A percentile compares a stretch with the other conserved stretches of the same genome.
Conservation (phyloP, 2,113 vertebrate species). For the Cygnus atratus region DNA sequence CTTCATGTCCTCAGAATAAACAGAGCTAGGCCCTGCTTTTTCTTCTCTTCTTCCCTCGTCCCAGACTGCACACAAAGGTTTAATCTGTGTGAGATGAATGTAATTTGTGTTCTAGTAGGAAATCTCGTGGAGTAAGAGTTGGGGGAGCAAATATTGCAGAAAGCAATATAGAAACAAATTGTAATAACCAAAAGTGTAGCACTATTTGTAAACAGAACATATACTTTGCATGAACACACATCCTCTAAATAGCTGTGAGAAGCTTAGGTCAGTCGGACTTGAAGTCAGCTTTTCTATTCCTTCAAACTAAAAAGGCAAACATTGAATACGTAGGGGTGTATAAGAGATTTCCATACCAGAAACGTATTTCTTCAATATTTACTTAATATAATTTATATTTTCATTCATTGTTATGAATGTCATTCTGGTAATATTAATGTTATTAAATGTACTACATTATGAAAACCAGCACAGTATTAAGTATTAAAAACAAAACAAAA, state of each 20-base stretch:
- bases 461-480: background rate
- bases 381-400: background rate
- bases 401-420: background rate
- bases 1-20: background rate
- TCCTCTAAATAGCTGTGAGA: background rate
- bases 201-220: background rate
- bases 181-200: background rate
- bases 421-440: background rate
- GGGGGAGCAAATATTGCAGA: background rate
- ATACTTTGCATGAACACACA: background rate
- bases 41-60: background rate
- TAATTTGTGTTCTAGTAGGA: background rate
- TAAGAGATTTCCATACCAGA: background rate
- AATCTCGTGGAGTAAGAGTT: background rate
- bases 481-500: background rate
- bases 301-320: background rate
- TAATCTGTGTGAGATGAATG: background rate
- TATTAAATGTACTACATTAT: background rate
- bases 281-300: background rate
- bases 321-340: rapidly evolving
- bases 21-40: background rate
- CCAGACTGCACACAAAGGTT: background rate
- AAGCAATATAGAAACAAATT: background rate
- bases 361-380: background rate
- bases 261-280: background rate